Percentiles rank a stretch among this genome's conserved stretches.
Conservation (phyloP, 2,888 invertebrate species). For the Campoletis raptor region DNA sequence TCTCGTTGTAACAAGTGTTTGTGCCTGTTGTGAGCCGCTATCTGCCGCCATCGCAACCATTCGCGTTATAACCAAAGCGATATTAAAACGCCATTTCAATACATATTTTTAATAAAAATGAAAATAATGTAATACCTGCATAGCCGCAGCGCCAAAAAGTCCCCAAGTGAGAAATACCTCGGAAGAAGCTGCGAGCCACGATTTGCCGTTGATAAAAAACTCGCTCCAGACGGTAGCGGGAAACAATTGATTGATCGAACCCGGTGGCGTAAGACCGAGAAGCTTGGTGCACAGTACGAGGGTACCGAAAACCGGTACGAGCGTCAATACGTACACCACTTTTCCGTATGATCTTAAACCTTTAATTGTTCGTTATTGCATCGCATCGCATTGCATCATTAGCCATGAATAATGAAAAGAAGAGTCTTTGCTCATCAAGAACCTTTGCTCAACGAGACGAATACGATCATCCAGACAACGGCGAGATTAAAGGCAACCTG, state of each 20-base stretch:
- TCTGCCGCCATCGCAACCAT: too few relatives aligned
- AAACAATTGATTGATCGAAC: slow-evolving; percentile 89
- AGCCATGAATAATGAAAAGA: too few relatives aligned
- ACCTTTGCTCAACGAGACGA: slow-evolving; percentile 94
- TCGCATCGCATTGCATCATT: too few relatives aligned
- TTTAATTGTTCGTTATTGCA: slow-evolving; percentile 71
- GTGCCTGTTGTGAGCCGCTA: slow-evolving; percentile 91
- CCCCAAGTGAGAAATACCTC: slow-evolving; percentile 97
- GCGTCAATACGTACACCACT: slow-evolving; percentile 92
- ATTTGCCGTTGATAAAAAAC: slow-evolving; percentile 93
- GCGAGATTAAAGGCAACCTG: slow-evolving; percentile 96
- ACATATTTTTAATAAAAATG: too few relatives aligned
- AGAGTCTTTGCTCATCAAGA: too few relatives aligned
- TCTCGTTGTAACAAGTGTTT: slow-evolving; percentile 89
- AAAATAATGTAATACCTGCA: too few relatives aligned
- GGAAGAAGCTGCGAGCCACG: slow-evolving; percentile 95
- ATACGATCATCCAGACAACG: slow-evolving; percentile 96
- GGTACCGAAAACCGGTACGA: slow-evolving; percentile 92
- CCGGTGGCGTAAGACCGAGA: slow-evolving; percentile 90
- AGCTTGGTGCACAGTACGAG: slow-evolving; percentile 91
- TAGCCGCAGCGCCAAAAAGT: slow-evolving; percentile 91
- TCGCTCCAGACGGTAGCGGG: slow-evolving; percentile 93
- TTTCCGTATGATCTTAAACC: slow-evolving; percentile 93
- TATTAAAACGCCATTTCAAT: too few relatives aligned
- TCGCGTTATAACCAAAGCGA: too few relatives aligned